A percentile compares a stretch with the other conserved stretches of the same genome.
Evolutionary conservation across 2,888 invertebrate genomes (phyloP).

Genomic region (Atethmia centrago): DNA sequence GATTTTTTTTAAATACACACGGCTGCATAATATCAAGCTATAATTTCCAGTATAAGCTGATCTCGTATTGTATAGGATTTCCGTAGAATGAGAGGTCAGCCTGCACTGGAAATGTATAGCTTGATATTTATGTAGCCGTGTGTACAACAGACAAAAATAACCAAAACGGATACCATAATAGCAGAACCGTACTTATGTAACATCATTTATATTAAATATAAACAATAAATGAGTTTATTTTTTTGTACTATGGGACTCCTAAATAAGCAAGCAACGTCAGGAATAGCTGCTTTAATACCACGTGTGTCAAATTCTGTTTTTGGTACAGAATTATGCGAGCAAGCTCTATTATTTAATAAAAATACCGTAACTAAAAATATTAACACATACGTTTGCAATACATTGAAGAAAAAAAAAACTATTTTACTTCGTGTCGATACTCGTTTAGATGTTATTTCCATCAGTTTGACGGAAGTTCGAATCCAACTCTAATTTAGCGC

Average conservation of each 20-base stretch:
- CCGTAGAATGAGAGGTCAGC: no score
- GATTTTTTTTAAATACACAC: no score
- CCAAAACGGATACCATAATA: neutral
- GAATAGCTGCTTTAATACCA: neutral
- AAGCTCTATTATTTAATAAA: neutral
- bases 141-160: neutral
- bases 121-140: no score
- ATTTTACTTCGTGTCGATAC: constrained; percentile 11
- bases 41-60: no score
- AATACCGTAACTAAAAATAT: neutral
- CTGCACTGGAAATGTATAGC: no score
- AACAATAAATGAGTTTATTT: neutral
- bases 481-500: constrained; percentile 48
- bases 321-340: no score
- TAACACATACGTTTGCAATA: neutral
- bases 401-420: constrained; percentile 1
- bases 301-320: neutral
- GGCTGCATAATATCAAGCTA: no score
- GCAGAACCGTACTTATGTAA: neutral
- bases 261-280: no score
- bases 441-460: constrained; percentile 30
- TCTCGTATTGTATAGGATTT: no score
- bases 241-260: no score
- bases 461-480: constrained; percentile 24
- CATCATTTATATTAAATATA: neutral